A percentile compares a stretch with the other conserved stretches of the same genome.
Evolutionary conservation across 1,140 invertebrate genomes (phyloP).

Genomic region (Conus ventricosus): DNA sequence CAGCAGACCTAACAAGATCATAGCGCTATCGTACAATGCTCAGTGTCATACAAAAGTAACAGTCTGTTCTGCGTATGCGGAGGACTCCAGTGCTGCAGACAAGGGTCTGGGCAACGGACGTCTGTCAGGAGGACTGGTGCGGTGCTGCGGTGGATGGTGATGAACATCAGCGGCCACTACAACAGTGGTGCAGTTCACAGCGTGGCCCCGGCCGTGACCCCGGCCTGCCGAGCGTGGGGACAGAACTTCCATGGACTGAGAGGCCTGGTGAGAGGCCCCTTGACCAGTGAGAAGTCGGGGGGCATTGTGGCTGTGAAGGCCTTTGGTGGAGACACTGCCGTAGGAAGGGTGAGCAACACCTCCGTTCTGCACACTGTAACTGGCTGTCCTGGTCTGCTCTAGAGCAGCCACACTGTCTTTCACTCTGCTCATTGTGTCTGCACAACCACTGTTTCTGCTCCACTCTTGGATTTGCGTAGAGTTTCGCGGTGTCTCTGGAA

Average conservation of each 20-base stretch:
- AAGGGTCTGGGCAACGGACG: background rate
- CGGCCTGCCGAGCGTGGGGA: background rate
- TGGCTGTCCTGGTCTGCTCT: background rate
- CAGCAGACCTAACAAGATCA: no score
- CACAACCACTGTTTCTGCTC: background rate
- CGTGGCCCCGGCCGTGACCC: background rate
- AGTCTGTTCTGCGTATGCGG: slow-evolving; percentile 19
- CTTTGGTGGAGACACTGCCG: background rate
- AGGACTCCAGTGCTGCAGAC: background rate
- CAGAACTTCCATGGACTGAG: background rate
- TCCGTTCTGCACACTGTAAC: background rate
- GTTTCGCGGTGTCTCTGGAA: background rate
- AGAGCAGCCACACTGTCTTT: background rate
- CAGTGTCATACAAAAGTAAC: slow-evolving; percentile 28
- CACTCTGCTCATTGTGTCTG: background rate
- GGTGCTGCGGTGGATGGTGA: background rate
- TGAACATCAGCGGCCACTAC: slow-evolving; percentile 23
- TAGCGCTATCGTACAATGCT: background rate
- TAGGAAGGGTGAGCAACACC: background rate
- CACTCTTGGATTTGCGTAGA: background rate
- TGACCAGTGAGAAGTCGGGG: background rate
- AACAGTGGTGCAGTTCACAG: background rate
- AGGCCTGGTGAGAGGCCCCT: background rate
- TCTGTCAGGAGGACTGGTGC: background rate
- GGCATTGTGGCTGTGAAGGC: background rate